These are phyloP conservation scores for Cepaea nemoralis DNA, from an alignment of 1,140 invertebrate species.

Conservation along the genomic window DNA sequence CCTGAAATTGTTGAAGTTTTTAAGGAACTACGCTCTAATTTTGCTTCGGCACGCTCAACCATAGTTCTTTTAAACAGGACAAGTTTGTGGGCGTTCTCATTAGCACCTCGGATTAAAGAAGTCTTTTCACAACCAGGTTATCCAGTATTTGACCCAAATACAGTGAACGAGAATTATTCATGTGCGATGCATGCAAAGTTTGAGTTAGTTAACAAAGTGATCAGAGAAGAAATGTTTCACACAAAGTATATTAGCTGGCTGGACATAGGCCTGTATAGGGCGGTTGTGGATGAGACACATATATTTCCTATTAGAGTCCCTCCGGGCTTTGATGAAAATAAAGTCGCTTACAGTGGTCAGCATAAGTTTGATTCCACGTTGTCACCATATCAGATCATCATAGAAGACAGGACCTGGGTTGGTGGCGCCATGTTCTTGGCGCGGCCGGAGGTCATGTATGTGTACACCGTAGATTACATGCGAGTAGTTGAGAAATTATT, in stretches of 20 bases:
- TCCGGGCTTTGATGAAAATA: conserved; percentile 51
- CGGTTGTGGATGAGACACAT: conserved; percentile 51
- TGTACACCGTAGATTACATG: conserved; percentile 56
- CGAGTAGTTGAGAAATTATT: conserved; percentile 53
- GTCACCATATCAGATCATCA: conserved; percentile 49
- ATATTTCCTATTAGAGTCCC: conserved; percentile 54
- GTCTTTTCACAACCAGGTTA: conserved; percentile 58
- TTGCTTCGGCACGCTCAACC: conserved; percentile 49
- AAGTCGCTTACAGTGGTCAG: conserved; percentile 60
- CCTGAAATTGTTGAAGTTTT: conserved; percentile 46
- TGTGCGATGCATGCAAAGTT: conserved; percentile 68
- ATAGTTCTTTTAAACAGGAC: conserved; percentile 49
- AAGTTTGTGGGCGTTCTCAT: conserved; percentile 60
- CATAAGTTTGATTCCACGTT: conserved; percentile 44
- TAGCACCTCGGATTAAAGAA: conserved; percentile 51
- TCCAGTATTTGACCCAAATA: conserved; percentile 61
- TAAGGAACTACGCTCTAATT: conserved; percentile 33
- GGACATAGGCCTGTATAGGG: conserved; percentile 64
- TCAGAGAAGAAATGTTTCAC: conserved; percentile 50
- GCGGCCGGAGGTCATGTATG: conserved; percentile 49
- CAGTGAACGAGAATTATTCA: conserved; percentile 60
- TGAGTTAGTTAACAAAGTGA: conserved; percentile 58
- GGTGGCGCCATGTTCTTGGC: conserved; percentile 61
- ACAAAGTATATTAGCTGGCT: conserved; percentile 65
- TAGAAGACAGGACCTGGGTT: conserved; percentile 55